Base-by-base conservation (phyloP, 2,113 vertebrate species). In the Pterophyllum scalare region DNA sequence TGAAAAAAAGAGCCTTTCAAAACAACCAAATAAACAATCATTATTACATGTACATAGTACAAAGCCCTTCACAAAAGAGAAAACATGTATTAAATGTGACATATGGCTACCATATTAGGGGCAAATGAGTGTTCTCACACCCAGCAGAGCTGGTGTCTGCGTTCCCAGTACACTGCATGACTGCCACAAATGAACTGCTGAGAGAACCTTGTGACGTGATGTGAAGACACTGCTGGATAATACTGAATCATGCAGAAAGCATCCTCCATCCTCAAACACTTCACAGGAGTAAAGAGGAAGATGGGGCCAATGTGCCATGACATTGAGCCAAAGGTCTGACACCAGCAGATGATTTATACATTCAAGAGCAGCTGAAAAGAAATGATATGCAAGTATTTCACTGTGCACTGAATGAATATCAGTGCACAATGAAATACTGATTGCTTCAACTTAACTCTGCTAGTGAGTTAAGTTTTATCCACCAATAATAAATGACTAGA, bases 391-490 rank as follows among this genome's bases (percentile, higher is more conserved):
- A 4, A 8, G 20, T 64, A 3, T 26, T 19, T 28, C 43, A 17
- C 64, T 72, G 26, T 72, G 67, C 67, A 72, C 67, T 72, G 67
- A n/a, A 72, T 54, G 10, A 72, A 33, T 33, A 72, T 54, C 46
- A n/a, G 65, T 19, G 35, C 35, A 9, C 35, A 3, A 9, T 38
- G 2, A 38, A 38, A 38, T 38, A 38, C 8, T 38, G 22, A 9
- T 17, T 61, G 26, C 65, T 28, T 52, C 12, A 6, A 70, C 65
- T 67, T 0, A 19, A 70, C 40, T 52, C 12, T 52, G 40, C 31
- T 20, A 31, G 43, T 52, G 65, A 72, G 24, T 72, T 4, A 2
- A 72, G 11, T 9, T 31, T 26, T 72, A 20, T 31, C 3, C 28
- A 52, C 43, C 0, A 52, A 31, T 52, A 13, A 6, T 4, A 1